These are phyloP conservation scores for Apamea sordens DNA, from an alignment of 2,888 invertebrate genomes.

Conservation along the genomic window DNA sequence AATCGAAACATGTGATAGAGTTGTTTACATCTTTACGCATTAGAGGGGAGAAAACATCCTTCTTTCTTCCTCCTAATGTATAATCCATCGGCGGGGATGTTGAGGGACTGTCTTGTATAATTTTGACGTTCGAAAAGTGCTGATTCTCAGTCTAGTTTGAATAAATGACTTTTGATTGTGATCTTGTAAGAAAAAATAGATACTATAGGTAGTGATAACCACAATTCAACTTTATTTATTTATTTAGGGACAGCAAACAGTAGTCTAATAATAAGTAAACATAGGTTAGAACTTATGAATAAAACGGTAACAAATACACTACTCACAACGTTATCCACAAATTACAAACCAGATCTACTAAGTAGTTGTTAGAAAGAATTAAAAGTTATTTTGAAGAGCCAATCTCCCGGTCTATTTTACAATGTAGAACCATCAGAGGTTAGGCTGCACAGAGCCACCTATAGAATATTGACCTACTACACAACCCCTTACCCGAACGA, in stretches of 20 bases:
- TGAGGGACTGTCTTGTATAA: too few species aligned
- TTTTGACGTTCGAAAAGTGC: too few species aligned
- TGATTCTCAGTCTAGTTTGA: too few species aligned
- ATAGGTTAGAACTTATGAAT: too few species aligned
- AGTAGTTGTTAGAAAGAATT: too few species aligned
- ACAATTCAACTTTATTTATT: too few species aligned
- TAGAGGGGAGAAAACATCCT: not conserved
- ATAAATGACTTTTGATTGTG: too few species aligned
- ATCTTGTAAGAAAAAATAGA: not conserved
- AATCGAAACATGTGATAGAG: not conserved
- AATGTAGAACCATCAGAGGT: constrained; percentile 36
- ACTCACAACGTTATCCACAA: too few species aligned
- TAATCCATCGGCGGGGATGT: not conserved
- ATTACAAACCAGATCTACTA: too few species aligned
- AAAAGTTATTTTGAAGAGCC: not conserved
- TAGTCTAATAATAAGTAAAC: too few species aligned
- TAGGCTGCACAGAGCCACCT: constrained; percentile 33
- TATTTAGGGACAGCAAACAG: too few species aligned
- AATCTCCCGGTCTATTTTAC: constrained; percentile 39
- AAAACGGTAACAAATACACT: too few species aligned
- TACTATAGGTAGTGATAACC: not conserved
- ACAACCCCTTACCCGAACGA: constrained; percentile 44
- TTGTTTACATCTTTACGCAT: not conserved
- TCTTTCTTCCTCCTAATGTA: not conserved
- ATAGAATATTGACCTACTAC: constrained; percentile 51